These are phyloP conservation scores for Myiagra hebetior DNA, from an alignment of 2,113 vertebrate genomes.

Conservation along the genomic window DNA sequence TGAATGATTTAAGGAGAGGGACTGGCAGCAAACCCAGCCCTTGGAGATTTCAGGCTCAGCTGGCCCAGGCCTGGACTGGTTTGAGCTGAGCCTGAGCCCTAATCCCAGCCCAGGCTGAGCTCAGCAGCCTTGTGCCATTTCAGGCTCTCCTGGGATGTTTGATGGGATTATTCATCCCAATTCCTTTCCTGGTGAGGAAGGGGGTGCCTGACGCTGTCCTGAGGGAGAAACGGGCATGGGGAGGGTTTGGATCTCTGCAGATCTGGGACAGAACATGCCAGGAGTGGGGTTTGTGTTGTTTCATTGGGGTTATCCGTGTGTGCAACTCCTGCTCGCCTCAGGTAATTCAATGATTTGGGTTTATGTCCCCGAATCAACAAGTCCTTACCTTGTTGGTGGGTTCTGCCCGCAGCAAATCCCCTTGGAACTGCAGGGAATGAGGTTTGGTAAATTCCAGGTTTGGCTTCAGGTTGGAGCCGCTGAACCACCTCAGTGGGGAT, in stretches of 20 bases:
- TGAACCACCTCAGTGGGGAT: neutral
- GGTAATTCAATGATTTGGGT: neutral
- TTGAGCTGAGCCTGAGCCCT: neutral
- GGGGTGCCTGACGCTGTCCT: neutral
- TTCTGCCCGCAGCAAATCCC: neutral
- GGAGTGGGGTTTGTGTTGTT: neutral
- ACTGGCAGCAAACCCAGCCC: no score
- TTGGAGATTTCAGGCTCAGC: no score
- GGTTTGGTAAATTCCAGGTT: neutral
- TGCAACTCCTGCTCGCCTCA: neutral
- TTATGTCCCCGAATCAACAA: neutral
- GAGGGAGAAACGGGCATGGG: neutral
- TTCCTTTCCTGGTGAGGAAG: conserved; percentile 12
- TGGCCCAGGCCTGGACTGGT: neutral
- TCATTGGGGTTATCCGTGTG: neutral
- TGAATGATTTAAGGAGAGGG: no score
- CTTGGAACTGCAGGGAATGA: neutral
- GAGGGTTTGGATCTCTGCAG: neutral
- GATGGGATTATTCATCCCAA: conserved; percentile 13
- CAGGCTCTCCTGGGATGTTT: neutral
- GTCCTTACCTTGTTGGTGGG: neutral
- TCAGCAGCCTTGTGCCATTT: no score
- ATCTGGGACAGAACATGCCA: no score
- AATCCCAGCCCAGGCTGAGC: no score
- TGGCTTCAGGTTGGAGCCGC: neutral